Conservation (phyloP, 2,113 vertebrate genomes). For the Todiramphus saurophagus region DNA sequence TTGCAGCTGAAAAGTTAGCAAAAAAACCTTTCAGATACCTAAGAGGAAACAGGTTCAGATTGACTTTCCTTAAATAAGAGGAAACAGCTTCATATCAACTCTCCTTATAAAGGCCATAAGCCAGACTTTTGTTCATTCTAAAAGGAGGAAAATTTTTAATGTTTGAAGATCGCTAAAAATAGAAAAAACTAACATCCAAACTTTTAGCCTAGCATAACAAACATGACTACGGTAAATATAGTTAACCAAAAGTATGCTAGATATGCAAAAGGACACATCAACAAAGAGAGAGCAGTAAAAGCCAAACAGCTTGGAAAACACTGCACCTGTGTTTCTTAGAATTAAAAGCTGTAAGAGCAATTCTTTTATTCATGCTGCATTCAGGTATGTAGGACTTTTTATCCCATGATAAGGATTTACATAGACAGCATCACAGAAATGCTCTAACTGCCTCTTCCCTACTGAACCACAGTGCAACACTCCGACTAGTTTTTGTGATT, state of each 20-base stretch:
- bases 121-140: neutral
- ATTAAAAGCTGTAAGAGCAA: neutral
- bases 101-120: neutral
- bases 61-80: neutral
- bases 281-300: neutral
- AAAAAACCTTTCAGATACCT: neutral
- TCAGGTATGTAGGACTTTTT: neutral
- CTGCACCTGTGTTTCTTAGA: neutral
- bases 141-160: neutral
- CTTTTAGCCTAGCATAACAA: neutral
- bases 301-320: neutral
- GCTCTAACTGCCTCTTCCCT: neutral
- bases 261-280: neutral
- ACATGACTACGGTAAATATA: rapidly evolving
- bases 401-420: neutral
- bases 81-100: neutral
- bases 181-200: neutral
- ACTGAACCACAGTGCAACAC: neutral
- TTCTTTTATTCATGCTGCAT: neutral
- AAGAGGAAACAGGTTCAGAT: neutral
- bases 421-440: neutral
- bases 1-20: neutral
- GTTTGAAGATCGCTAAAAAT: neutral
- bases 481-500: neutral
- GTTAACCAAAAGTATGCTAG: neutral